Base-by-base conservation (phyloP, 2,797 vertebrate species). In the Argyrosomus regius region DNA sequence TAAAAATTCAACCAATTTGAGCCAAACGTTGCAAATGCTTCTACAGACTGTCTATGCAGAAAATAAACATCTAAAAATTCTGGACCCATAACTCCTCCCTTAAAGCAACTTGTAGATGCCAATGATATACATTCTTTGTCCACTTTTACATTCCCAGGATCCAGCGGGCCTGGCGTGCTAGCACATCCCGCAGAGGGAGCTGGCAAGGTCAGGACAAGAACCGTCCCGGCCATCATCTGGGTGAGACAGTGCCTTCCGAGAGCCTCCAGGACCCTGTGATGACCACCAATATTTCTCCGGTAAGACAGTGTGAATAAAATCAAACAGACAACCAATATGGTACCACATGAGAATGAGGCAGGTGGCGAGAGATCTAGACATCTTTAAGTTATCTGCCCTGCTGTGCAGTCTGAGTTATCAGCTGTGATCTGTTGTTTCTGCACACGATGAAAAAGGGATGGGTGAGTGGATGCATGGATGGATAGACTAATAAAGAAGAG, bases 101-200 rank as follows among this genome's bases (percentile, higher is more conserved):
- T 10, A 16, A 16, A 10, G 7, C 20, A 54, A 7, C 48, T 31
- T 49, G 22, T 28, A 26, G 28, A 49, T 74, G 45, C 58, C 31
- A 49, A 13, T 77, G 58, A 77, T 54, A 3, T 45, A 20, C 0
- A 0, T 48, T 6, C 80, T 77, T 28, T 71, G 8, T 64, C 20
- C 8, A 6, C 28, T 46, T 13, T 4, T 54, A 17, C 56, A 35
- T 65, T 78, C 43, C 6, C 85, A 96, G 95, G 69, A 95, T 96
- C 79, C 94, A 95, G 83, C 91, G 94, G 41, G 94, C 95, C 79
- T 96, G 95, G 94, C 93, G 94, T 70, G 93, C 91, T 8, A 92
- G 76, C 53, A 17, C 91, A 52, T 89, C 89, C 77, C 91, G 88
- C 45, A 89, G 88, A 82, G 86, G 72, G 56, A 82, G 67, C 81